A percentile compares a stretch with the other conserved stretches of the same genome.
Evolutionary conservation across 1,140 invertebrate species (phyloP).

Genomic region (Bombus affinis): DNA sequence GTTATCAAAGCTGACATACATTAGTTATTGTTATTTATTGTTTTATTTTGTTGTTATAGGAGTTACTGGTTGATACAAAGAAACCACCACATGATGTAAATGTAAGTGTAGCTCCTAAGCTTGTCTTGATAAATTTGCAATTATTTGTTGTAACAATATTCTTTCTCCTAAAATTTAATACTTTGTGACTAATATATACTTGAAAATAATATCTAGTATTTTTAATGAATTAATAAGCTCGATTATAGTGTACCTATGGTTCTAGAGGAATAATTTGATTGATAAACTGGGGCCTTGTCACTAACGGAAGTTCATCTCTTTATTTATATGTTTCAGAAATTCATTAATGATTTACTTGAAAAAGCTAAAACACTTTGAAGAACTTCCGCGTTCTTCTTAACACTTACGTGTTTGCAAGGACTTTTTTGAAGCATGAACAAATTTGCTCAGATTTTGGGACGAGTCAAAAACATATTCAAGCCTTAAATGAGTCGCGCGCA

Average conservation of each 20-base stretch:
- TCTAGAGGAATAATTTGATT: not conserved
- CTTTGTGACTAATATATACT: constrained; percentile 12
- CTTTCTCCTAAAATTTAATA: not conserved
- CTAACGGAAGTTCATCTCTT: constrained; percentile 25
- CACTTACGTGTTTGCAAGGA: constrained; percentile 38
- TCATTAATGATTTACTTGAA: constrained; percentile 94
- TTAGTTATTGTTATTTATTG: not conserved
- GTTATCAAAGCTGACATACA: not conserved
- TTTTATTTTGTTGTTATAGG: constrained; percentile 83
- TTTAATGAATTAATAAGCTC: not conserved
- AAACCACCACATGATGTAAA: constrained; percentile 93
- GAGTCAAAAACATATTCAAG: constrained; percentile 51
- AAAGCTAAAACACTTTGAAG: constrained; percentile 93
- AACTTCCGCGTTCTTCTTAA: constrained; percentile 44
- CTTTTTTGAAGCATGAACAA: constrained; percentile 48
- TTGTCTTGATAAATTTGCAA: not conserved
- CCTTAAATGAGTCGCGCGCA: constrained; percentile 46
- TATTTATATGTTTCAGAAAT: constrained; percentile 88
- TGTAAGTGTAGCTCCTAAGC: constrained; percentile 83
- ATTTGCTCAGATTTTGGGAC: constrained; percentile 71
- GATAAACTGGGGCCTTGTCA: constrained; percentile 29
- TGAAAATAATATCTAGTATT: not conserved
- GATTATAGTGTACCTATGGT: not conserved
- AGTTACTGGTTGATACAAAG: constrained; percentile 90
- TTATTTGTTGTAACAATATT: not conserved